A percentile compares a stretch with the other conserved stretches of the same genome.
Evolutionary conservation across 2,888 invertebrate species (phyloP).

Genomic region (Lasioglossum villosulum): DNA sequence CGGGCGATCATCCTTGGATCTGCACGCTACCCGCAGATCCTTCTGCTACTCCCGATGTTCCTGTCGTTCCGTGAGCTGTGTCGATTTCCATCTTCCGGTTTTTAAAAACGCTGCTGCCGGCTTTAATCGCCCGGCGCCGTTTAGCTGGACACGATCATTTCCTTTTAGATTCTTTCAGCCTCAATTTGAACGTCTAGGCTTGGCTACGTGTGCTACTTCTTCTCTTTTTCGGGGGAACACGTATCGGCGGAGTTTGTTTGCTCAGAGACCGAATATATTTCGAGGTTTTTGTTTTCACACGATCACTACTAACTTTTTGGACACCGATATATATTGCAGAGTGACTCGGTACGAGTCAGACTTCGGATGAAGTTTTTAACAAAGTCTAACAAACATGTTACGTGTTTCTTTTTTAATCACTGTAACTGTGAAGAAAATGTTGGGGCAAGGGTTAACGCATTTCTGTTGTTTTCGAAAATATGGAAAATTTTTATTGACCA

Average conservation of each 20-base stretch:
- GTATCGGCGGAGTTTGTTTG: background rate
- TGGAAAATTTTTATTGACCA: background rate
- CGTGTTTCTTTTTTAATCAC: too few relatives aligned
- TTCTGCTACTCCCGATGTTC: background rate
- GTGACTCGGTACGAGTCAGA: too few relatives aligned
- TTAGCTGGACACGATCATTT: background rate
- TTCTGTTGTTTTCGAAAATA: too few relatives aligned
- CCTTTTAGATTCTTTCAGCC: background rate
- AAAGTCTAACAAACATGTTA: too few relatives aligned
- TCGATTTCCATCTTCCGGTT: constrained; percentile 20
- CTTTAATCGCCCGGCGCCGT: background rate
- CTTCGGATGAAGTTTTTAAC: too few relatives aligned
- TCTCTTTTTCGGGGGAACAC: background rate
- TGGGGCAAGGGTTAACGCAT: too few relatives aligned
- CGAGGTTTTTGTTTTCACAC: too few relatives aligned
- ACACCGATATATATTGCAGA: too few relatives aligned
- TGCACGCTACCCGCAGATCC: constrained; percentile 20
- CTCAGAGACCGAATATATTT: too few relatives aligned
- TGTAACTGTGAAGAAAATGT: too few relatives aligned
- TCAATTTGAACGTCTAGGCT: background rate
- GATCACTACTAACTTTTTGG: too few relatives aligned
- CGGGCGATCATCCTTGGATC: background rate
- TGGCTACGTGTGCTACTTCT: background rate
- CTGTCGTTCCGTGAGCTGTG: constrained; percentile 2
- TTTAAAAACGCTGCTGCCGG: background rate